Base-by-base conservation (phyloP, 2,888 invertebrate species). In the Aleiodes alternator region DNA sequence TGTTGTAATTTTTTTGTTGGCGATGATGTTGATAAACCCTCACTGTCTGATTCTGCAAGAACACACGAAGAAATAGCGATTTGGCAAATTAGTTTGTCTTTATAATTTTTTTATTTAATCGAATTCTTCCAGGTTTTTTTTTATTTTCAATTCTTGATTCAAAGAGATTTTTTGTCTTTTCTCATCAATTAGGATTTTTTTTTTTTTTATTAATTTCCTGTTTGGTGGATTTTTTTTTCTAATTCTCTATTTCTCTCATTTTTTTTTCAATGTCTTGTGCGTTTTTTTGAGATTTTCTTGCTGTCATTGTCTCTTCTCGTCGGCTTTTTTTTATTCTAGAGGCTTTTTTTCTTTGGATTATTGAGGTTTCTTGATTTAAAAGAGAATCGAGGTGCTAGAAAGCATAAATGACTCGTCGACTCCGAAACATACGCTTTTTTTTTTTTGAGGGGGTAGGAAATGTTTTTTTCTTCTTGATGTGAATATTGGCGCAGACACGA, bases 21-120 rank as follows among this genome's bases (percentile, higher is more conserved):
- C 50, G 93, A 92, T 34, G 93, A 92, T 82, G 91, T 92, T 31
- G 73, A 31, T 38, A 72, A 57, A 88, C 94, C 94, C 91, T 95
- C 95, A 89, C 92, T 93, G 92, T 95, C 94, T 85, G 95, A 94
- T 90, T 95, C 95, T 95, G 94, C 92, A 94, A 94, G 92, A 91
- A 94, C 92, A 93, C 92, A 92, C 34, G 64, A 71, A 71, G 70
- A 71, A 68, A 74, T 23, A 70, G 56, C 56, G 71, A 57, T 48
- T 75, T 75, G 71, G 71, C 70, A 34, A 75, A 43, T 43, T 43
- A 43, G 43, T 43, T 43, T 43, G 43, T 43, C 7, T 43, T 43
- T 34, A 34, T 34, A 34, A 34, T 43, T 43, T 43, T 43, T 75
- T 75, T 57, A 31, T 70, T 59, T 64, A 72, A 74, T 66, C 64